Evolutionary conservation across 2,113 vertebrate genomes (phyloP), one percentile per base, ranked within the genome.

Genomic region (Kryptolebias marmoratus): DNA sequence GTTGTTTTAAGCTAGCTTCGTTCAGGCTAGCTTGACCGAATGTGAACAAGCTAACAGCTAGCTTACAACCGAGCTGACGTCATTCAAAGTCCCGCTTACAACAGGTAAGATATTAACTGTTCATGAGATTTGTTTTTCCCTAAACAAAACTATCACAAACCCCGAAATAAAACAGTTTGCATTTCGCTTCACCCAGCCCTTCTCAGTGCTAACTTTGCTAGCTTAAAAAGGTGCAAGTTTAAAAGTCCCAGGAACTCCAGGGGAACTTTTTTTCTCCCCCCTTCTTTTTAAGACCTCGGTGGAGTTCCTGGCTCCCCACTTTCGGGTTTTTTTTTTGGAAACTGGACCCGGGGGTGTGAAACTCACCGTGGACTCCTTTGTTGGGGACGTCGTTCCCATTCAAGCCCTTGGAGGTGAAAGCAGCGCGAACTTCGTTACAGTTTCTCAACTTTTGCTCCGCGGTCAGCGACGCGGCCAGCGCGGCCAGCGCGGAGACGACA

Each of bases 401-500:
- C 94, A 97, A 96, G 79, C 95, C 96, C 73, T 96, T 95, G 83
- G 96, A 95, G 80, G 93, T 95, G 90, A 96, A 97, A 15, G 95
- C 94, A 36, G 81, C 91, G 13, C 92, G 90, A 36, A 98, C 96
- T 82, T 97, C 96, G 69, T 95, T 94, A 82, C 96, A 97, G 94
- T 95, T 97, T 84, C 92, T 95, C 63, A 92, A 90, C 90, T 95
- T 95, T 74, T 90, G 92, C 84, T 96, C 95, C 57, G 94, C 93
- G n/a, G 92, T 88, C 64, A 82, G 90, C 54, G 87, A 90, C 30
- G 82, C 82, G 32, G 83, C 86, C 85, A 93, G 82, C 79, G 90
- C 82, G 1, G 90, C 90, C 61, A 95, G 89, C n/a, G 93, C 61
- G 90, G 90, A 92, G 11, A 92, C 75, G 0, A 94, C 82, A 73